Evolutionary conservation across 2,797 vertebrate species (phyloP).

Genomic region (Ceryle rudis): DNA sequence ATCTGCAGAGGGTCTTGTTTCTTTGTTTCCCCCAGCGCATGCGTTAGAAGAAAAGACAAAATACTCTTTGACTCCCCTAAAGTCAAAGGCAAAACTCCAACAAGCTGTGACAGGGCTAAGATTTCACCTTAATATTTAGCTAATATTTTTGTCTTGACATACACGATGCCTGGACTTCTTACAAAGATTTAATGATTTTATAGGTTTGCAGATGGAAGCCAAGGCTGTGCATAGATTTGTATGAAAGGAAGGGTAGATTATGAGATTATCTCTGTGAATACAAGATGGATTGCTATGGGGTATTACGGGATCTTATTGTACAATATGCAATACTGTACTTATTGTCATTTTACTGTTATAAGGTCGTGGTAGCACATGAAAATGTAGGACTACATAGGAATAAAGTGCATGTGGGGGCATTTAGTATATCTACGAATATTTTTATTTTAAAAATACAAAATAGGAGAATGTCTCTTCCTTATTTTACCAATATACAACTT

Average conservation of each 20-base stretch:
- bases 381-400: not conserved
- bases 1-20: not conserved
- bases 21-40: not conserved
- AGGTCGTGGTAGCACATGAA: not conserved
- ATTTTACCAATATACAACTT: conserved; percentile 7
- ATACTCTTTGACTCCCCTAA: not conserved
- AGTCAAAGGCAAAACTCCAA: conserved; percentile 10
- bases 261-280: not conserved
- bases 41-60: not conserved
- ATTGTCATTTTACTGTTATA: not conserved
- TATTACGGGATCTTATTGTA: not conserved
- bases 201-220: not conserved
- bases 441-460: not conserved
- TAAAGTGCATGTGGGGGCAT: not conserved
- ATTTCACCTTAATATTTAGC: not conserved
- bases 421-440: not conserved
- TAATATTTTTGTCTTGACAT: not conserved
- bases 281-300: not conserved
- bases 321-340: not conserved
- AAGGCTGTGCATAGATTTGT: not conserved
- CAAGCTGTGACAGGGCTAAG: not conserved
- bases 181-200: not conserved
- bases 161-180: not conserved
- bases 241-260: not conserved
- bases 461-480: not conserved